phyloP scores from a whole-genome alignment of 64 coral and sea anemone species.

The Actinia tenebrosa region DNA sequence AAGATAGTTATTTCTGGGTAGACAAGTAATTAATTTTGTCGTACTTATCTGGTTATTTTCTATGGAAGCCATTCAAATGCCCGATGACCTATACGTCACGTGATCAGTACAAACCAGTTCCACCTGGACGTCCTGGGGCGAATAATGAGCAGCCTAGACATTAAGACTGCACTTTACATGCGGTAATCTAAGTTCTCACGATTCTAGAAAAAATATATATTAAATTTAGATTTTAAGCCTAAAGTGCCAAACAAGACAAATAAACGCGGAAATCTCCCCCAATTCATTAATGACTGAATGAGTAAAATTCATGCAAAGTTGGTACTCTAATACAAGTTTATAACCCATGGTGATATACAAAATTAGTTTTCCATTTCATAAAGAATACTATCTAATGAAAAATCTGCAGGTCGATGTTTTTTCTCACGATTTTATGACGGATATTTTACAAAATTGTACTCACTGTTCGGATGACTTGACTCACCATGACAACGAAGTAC shows the following conservation, averaged over 20 bases:
- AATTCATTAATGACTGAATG: not conserved
- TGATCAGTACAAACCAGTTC: not conserved
- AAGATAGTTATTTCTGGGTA: not conserved
- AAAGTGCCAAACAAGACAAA: not conserved
- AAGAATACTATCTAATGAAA: not conserved
- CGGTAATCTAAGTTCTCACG: not conserved
- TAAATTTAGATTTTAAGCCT: not conserved
- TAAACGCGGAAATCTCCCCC: not conserved
- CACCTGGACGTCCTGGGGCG: not conserved
- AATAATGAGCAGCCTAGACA: not conserved
- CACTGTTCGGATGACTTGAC: not conserved
- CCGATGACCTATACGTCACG: not conserved
- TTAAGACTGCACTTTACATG: not conserved
- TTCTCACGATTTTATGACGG: not conserved
- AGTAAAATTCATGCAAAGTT: not conserved
- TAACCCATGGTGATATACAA: not conserved
- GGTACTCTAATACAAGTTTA: not conserved
- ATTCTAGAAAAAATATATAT: not conserved
- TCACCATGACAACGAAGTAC: not conserved
- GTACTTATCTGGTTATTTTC: not conserved
- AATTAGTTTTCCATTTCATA: not conserved
- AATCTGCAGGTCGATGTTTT: not conserved
- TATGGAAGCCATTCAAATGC: not conserved
- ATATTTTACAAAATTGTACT: not conserved
- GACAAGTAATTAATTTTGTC: not conserved